phyloP scores from a whole-genome alignment of 2,888 invertebrate genomes.

The Nomada ruficornis region DNA sequence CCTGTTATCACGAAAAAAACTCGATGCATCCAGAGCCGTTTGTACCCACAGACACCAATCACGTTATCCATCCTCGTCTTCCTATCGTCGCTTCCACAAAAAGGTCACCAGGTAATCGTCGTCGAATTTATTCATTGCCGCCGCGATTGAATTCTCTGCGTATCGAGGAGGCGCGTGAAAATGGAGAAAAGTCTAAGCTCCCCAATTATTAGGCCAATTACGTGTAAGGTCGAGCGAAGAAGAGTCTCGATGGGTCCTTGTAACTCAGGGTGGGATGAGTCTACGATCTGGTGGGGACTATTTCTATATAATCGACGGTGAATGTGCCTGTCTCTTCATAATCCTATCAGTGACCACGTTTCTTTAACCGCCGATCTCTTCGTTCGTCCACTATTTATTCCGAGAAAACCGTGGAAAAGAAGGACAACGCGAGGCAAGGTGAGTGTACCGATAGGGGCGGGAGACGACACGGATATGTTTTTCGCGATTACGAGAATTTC shows the following conservation, averaged over 20 bases:
- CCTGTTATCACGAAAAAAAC: neutral
- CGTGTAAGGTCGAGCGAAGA: constrained; percentile 65
- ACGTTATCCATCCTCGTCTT: neutral
- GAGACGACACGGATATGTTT: too few relatives aligned
- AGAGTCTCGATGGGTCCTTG: constrained; percentile 68
- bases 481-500: neutral
- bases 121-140: too few relatives aligned
- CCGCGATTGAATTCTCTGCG: too few relatives aligned
- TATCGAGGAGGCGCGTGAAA: too few relatives aligned
- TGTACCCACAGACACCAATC: neutral
- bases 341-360: constrained; percentile 78
- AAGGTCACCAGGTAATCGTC: too few relatives aligned
- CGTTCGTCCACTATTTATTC: constrained; percentile 37
- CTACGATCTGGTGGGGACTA: constrained; percentile 75
- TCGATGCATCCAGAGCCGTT: neutral
- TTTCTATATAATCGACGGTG: constrained; percentile 82
- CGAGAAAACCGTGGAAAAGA: constrained; percentile 7
- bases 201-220: constrained; percentile 67
- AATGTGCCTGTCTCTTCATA: constrained; percentile 81
- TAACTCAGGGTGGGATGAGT: constrained; percentile 74
- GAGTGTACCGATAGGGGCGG: constrained; percentile 47
- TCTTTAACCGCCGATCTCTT: constrained; percentile 64
- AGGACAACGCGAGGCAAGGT: constrained; percentile 65
- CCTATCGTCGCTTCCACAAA: too few relatives aligned
- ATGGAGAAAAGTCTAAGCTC: constrained; percentile 29